Evolutionary conservation across 1,140 invertebrate species (phyloP).

Genomic region (Heliothis virescens): DNA sequence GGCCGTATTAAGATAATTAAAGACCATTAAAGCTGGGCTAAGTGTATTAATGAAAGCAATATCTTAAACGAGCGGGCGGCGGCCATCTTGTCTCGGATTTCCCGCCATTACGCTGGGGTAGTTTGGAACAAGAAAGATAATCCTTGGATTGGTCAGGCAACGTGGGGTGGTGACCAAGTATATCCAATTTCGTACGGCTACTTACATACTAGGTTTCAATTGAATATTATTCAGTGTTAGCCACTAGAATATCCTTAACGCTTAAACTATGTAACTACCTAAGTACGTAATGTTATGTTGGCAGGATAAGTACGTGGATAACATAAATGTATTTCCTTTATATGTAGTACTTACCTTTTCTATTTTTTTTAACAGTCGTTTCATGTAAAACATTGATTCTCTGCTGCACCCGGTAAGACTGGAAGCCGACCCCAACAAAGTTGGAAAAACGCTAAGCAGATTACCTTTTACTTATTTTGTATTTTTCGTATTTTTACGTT

Average conservation of each 20-base stretch:
- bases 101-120: constrained; percentile 52
- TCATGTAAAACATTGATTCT: too few relatives aligned
- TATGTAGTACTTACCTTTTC: too few relatives aligned
- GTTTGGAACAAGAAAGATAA: constrained; percentile 62
- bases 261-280: neutral
- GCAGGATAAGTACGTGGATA: neutral
- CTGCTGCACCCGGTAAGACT: too few relatives aligned
- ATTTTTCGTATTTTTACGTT: too few relatives aligned
- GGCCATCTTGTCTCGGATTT: constrained; percentile 71
- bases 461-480: too few relatives aligned
- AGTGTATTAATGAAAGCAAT: constrained; percentile 53
- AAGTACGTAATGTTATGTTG: neutral
- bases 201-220: constrained; percentile 38
- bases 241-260: neutral
- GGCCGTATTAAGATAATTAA: constrained; percentile 52
- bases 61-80: constrained; percentile 51
- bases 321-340: too few relatives aligned
- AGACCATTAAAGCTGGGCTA: constrained; percentile 41
- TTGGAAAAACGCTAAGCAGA: too few relatives aligned
- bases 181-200: constrained; percentile 49
- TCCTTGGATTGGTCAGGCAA: constrained; percentile 63
- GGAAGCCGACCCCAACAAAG: too few relatives aligned
- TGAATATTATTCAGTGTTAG: constrained; percentile 22
- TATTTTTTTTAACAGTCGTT: too few relatives aligned
- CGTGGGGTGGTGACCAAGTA: constrained; percentile 40